A percentile compares a stretch with the other conserved stretches of the same genome.
Conservation (phyloP, 2,797 vertebrate species). For the Sternarchorhynchus goeldii region DNA sequence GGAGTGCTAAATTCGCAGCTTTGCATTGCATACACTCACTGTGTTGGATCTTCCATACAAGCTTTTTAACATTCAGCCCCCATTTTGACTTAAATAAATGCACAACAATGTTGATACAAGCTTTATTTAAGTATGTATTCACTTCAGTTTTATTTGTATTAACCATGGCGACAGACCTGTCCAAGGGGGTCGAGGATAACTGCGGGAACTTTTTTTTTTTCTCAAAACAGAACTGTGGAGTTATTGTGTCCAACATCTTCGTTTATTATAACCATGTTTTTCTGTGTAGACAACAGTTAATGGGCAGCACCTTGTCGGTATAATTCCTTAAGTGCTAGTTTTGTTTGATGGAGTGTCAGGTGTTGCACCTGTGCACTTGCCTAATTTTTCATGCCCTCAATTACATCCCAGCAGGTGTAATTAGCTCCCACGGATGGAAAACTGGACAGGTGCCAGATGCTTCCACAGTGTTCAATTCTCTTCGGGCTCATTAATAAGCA, state of each 20-base stretch:
- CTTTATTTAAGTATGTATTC: not conserved
- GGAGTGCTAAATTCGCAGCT: no score
- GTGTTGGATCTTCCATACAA: no score
- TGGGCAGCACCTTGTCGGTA: not conserved
- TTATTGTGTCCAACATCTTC: not conserved
- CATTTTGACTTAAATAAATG: no score
- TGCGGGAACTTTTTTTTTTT: no score
- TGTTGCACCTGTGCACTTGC: constrained; percentile 14
- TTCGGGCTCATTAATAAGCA: constrained; percentile 18
- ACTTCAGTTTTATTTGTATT: constrained; percentile 9
- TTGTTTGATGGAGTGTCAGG: not conserved
- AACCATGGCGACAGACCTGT: no score
- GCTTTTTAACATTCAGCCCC: no score
- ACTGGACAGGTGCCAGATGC: not conserved
- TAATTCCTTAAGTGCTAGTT: constrained; percentile 3
- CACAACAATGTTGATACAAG: no score
- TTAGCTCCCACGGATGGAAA: not conserved
- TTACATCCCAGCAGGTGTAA: constrained; percentile 13
- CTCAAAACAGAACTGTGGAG: no score
- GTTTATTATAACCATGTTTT: not conserved
- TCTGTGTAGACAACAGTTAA: constrained; percentile 1
- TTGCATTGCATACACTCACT: no score
- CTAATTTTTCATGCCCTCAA: constrained; percentile 25
- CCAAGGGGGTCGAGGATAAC: no score
- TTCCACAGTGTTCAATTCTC: not conserved